Evolutionary conservation across 2,113 vertebrate genomes (phyloP).

Genomic region (Oplegnathus fasciatus): DNA sequence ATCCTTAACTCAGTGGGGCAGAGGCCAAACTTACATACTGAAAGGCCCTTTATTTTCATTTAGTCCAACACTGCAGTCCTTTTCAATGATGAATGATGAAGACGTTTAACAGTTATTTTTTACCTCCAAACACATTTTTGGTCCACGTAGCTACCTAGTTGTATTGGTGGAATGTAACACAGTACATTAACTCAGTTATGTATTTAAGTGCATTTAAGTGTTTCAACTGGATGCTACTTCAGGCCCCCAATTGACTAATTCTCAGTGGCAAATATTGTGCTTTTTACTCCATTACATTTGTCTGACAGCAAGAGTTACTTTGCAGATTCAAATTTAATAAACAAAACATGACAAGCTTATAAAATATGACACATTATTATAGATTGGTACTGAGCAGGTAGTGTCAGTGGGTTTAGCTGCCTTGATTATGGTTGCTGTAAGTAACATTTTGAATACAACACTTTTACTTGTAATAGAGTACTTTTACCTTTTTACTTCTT

Average conservation of each 20-base stretch:
- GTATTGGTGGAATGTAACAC: not conserved
- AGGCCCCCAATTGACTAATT: too few species aligned
- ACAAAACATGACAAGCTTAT: too few species aligned
- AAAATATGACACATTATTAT: too few species aligned
- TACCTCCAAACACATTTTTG: not conserved
- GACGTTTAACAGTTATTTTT: not conserved
- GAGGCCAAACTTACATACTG: not conserved
- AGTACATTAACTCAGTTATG: not conserved
- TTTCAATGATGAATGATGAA: not conserved
- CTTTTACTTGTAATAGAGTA: not conserved
- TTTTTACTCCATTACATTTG: not conserved
- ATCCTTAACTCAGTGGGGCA: not conserved
- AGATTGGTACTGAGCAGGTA: too few species aligned
- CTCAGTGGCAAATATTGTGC: not conserved
- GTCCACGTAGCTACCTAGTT: not conserved
- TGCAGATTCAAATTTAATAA: too few species aligned
- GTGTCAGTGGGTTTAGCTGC: too few species aligned
- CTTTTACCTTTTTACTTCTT: not conserved
- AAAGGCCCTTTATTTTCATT: constrained; percentile 2
- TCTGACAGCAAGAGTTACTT: not conserved
- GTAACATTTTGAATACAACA: not conserved
- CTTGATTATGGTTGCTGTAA: too few species aligned
- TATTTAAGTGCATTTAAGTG: not conserved
- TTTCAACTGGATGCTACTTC: not conserved
- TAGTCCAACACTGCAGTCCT: not conserved